Base-by-base conservation (phyloP, 35 echinoderm and acorn worm genomes). In the Anneissia japonica region DNA sequence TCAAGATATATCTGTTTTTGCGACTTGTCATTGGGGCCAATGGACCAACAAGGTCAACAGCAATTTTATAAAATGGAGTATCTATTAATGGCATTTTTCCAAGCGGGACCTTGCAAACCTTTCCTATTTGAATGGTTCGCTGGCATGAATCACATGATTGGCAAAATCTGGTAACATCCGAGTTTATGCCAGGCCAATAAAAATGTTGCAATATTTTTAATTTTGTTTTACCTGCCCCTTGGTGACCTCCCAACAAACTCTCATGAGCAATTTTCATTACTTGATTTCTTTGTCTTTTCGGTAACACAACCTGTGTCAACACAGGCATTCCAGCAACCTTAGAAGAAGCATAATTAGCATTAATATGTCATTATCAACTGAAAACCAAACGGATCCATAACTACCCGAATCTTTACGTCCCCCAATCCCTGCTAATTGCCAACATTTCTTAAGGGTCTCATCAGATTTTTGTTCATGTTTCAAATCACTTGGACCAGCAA, bases 161-260 rank as follows among this genome's bases (percentile, higher is more conserved):
- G 38, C 84, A 86, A 43, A 81, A 86, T 34, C 83, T 32, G 19
- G 19, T 10, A 2, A 92, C 39, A 37, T 88, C 86, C 0, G 85
- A 74, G 16, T 92, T 74, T 29, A 92, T 73, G 5, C 86, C 74
- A 6, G 79, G 91, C 91, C 91, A 92, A 51, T 36, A 82, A 72
- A 92, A 92, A 35, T 77, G 43, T 10, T 40, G 26, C 46, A 64
- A 31, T 26, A 91, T 74, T 45, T 91, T 95, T 31, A 88, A 75
- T 32, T 46, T 76, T 30, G 93, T 95, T 80, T 91, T 91, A 35
- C 88, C 74, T 0, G 34, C 80, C 30, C 89, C 89, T 85, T 86
- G 64, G 37, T 95, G 89, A 14, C 93, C 88, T 32, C 88, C 93
- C 14, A 91, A 45, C 6, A 94, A 35, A 6, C 84, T 81, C 74